These are phyloP conservation scores for Brienomyrus brachyistius DNA, from an alignment of 2,113 vertebrate species.

Conservation along the genomic window DNA sequence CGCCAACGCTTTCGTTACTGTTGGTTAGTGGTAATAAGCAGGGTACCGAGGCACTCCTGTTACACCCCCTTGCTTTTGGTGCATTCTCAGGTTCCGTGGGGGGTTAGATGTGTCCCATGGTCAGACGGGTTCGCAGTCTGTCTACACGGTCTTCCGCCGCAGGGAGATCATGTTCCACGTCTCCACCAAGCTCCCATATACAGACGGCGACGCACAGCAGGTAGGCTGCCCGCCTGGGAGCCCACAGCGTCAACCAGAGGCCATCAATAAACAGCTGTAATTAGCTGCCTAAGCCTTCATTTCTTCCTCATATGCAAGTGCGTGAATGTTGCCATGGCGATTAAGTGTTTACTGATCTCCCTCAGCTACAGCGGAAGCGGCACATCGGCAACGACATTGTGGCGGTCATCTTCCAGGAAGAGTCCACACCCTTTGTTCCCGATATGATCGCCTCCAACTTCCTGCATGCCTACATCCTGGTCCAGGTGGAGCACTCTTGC, in stretches of 20 bases:
- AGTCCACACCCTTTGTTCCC: conserved; percentile 85
- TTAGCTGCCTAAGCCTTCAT: not conserved
- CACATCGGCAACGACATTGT: conserved; percentile 96
- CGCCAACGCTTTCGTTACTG: not conserved
- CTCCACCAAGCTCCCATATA: conserved; percentile 90
- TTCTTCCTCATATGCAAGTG: not conserved
- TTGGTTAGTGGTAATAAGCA: not conserved
- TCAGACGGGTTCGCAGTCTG: conserved; percentile 83
- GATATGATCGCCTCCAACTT: conserved; percentile 98
- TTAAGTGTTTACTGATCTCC: not conserved
- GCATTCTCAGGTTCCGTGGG: conserved; percentile 75
- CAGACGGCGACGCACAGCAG: conserved; percentile 84
- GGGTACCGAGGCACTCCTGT: not conserved
- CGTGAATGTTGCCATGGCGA: not conserved
- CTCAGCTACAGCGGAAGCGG: conserved; percentile 86
- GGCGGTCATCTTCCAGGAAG: conserved; percentile 87
- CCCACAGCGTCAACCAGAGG: not conserved
- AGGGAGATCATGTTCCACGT: conserved; percentile 96
- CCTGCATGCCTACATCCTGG: conserved; percentile 83
- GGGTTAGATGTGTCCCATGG: conserved; percentile 88
- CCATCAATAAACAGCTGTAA: not conserved
- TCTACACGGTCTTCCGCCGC: conserved; percentile 82
- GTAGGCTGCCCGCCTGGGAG: conserved; percentile 44
- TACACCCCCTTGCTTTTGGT: not conserved
- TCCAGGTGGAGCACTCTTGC: conserved; percentile 69